These are phyloP conservation scores for Arizona elegans DNA, from an alignment of 2,113 vertebrate species.

Conservation along the genomic window DNA sequence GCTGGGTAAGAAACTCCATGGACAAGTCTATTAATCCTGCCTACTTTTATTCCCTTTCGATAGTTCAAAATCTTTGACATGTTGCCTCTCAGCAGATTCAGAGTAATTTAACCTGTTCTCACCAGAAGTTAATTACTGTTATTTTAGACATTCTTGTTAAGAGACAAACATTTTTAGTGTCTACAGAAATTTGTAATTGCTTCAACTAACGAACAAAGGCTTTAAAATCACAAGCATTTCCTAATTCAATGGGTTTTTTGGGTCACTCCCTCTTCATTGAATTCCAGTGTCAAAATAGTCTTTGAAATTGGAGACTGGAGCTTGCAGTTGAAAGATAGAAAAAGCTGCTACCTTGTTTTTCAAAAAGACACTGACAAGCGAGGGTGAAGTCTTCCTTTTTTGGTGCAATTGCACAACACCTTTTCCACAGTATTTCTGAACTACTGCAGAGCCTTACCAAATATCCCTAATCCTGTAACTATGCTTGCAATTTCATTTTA, in stretches of 20 bases:
- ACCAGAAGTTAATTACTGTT: background rate
- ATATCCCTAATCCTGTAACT: background rate
- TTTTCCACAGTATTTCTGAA: background rate
- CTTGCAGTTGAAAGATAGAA: background rate
- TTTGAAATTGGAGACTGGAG: background rate
- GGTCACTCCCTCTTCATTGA: background rate
- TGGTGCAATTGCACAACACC: background rate
- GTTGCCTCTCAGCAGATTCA: background rate
- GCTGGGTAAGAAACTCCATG: background rate
- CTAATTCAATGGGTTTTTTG: background rate
- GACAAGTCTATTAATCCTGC: background rate
- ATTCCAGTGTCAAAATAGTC: background rate
- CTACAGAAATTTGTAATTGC: background rate
- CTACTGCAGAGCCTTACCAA: background rate
- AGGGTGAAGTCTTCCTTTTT: background rate
- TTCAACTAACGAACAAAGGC: background rate
- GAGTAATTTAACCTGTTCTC: background rate
- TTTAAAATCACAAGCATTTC: background rate
- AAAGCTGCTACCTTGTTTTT: background rate
- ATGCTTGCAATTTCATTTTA: background rate
- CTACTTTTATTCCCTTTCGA: background rate
- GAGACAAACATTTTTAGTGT: background rate
- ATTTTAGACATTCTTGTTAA: background rate
- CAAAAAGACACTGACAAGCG: background rate
- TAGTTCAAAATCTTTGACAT: background rate